These are phyloP conservation scores for Elephas maximus DNA, from an alignment of 2,113 vertebrate species.

Conservation along the genomic window DNA sequence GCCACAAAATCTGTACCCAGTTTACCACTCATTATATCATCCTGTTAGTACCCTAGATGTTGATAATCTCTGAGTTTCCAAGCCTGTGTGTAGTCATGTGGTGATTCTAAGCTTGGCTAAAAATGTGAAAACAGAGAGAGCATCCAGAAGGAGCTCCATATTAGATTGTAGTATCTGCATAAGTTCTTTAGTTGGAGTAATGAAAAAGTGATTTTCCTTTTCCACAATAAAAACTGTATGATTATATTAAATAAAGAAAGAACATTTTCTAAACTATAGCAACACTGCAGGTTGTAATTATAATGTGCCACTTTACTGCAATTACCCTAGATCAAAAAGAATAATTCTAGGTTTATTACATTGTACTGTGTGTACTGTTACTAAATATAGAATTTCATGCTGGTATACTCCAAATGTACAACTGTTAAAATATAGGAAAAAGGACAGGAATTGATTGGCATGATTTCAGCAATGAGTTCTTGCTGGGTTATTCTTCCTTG, in stretches of 20 bases:
- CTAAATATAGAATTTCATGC: conserved; percentile 62
- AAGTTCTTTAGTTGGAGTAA: conserved; percentile 58
- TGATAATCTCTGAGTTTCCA: neutral
- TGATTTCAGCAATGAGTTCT: neutral
- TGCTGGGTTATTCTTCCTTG: conserved; percentile 41
- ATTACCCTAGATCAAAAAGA: conserved; percentile 69
- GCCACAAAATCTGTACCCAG: neutral
- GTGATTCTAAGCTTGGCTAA: conserved; percentile 56
- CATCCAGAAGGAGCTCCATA: conserved; percentile 59
- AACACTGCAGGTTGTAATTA: conserved; percentile 81
- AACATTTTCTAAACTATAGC: conserved; percentile 73
- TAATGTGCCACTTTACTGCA: conserved; percentile 71
- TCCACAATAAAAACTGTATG: conserved; percentile 39
- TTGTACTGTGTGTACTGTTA: conserved; percentile 43
- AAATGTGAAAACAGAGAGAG: conserved; percentile 61
- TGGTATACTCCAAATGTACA: neutral
- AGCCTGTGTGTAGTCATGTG: neutral
- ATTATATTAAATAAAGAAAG: conserved; percentile 56
- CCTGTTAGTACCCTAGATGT: conserved; percentile 2
- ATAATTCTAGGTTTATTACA: conserved; percentile 74
- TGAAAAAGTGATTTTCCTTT: conserved; percentile 69
- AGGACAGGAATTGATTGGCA: neutral
- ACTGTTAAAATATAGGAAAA: neutral
- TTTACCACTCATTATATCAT: conserved; percentile 28
- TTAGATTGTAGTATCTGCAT: conserved; percentile 38